phyloP scores from a whole-genome alignment of 2,113 vertebrate species.

The Pluvianellus socialis region DNA sequence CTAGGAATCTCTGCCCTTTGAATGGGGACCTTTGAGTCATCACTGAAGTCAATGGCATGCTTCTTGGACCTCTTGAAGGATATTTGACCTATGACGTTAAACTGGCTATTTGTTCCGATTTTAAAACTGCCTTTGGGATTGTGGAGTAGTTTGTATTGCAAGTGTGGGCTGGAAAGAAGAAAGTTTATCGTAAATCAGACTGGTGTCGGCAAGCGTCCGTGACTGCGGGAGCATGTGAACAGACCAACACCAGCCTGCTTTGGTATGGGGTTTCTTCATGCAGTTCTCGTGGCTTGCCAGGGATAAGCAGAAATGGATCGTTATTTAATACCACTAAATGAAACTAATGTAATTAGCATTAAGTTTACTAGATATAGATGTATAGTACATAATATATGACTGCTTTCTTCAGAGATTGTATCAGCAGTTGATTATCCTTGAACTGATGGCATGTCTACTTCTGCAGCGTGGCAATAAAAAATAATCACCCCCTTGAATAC shows the following conservation, averaged over 20 bases:
- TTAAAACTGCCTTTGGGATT: neutral
- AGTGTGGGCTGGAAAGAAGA: neutral
- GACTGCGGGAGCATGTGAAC: rapidly evolving
- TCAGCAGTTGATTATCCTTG: neutral
- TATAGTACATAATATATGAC: neutral
- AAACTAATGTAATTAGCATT: neutral
- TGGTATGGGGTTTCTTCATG: neutral
- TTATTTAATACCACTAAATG: neutral
- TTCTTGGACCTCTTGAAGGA: neutral
- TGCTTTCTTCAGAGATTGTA: neutral
- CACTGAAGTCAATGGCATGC: neutral
- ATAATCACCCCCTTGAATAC: neutral
- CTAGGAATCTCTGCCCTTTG: neutral
- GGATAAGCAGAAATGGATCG: neutral
- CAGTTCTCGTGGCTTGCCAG: neutral
- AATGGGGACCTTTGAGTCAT: neutral
- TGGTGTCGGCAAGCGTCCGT: neutral
- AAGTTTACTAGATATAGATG: neutral
- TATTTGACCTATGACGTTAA: neutral
- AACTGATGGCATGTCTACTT: neutral
- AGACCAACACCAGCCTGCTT: neutral
- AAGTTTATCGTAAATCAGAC: neutral
- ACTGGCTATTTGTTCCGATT: neutral
- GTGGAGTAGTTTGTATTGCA: neutral
- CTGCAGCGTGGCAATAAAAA: neutral